A percentile compares a stretch with the other conserved stretches of the same genome.
Evolutionary conservation across 30 jellyfish, hydroid and myxozoan genomes (phyloP).

Genomic region (Hydractinia symbiolongicarpus): DNA sequence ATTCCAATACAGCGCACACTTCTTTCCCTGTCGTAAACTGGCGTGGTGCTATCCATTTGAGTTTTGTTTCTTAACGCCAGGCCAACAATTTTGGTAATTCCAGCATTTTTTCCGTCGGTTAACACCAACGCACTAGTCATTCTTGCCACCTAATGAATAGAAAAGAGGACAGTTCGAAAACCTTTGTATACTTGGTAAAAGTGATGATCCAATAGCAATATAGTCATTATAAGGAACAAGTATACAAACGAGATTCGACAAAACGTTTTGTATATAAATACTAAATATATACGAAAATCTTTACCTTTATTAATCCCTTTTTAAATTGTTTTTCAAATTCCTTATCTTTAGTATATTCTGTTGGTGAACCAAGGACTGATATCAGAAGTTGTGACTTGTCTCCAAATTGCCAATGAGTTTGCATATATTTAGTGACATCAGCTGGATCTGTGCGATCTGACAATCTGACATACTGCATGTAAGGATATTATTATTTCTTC

Average conservation of each 20-base stretch:
- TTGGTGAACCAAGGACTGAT: constrained; percentile 9
- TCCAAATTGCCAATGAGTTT: constrained; percentile 7
- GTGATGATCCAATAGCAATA: no score
- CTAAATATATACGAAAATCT: neutral
- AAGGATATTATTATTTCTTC: neutral
- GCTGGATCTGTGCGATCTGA: neutral
- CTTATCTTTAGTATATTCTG: neutral
- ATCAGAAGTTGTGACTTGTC: neutral
- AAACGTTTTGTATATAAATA: no score
- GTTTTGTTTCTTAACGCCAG: neutral
- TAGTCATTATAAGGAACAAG: no score
- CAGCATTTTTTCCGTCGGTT: constrained; percentile 8
- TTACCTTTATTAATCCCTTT: constrained; percentile 3
- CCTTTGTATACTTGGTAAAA: no score
- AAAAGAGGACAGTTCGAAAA: no score
- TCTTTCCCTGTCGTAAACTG: neutral
- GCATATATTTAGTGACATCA: constrained; percentile 1
- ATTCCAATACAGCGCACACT: constrained; percentile 9
- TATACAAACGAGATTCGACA: no score
- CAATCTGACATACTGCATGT: neutral
- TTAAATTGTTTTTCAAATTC: neutral
- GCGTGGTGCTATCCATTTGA: constrained; percentile 1
- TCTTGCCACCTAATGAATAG: neutral
- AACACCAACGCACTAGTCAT: constrained; percentile 1
- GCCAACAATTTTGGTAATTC: neutral